phyloP scores from a whole-genome alignment of 2,888 invertebrate genomes.

The Apamea epomidion region DNA sequence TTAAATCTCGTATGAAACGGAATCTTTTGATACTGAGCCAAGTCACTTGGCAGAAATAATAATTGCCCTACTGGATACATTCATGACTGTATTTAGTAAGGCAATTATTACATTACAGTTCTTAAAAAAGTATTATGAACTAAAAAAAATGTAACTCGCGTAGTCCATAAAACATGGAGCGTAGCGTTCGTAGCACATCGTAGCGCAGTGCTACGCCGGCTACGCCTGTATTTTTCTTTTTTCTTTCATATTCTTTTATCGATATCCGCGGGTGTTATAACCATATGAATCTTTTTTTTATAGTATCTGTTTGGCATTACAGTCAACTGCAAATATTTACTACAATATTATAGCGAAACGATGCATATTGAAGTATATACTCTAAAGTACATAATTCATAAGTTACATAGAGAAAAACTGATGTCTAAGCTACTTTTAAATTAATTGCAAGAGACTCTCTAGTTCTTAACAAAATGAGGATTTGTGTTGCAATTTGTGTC shows the following conservation, averaged over 20 bases:
- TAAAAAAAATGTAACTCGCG: not conserved
- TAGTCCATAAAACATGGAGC: conserved; percentile 4
- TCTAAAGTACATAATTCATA: not conserved
- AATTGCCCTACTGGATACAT: conserved; percentile 23
- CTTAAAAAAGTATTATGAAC: not conserved
- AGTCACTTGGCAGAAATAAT: conserved; percentile 36
- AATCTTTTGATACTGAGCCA: conserved; percentile 55
- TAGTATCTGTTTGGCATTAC: conserved; percentile 10
- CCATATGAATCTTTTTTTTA: conserved; percentile 33
- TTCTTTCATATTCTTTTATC: conserved; percentile 15
- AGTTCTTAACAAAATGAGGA: conserved; percentile 17
- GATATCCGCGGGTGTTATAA: conserved; percentile 20
- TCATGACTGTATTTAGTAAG: conserved; percentile 1
- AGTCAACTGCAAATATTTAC: conserved; percentile 13
- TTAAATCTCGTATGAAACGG: conserved; percentile 37
- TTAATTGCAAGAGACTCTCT: not conserved
- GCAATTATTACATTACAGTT: not conserved
- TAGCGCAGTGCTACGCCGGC: conserved; percentile 20
- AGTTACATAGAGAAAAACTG: conserved; percentile 7
- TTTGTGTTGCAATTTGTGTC: conserved; percentile 27
- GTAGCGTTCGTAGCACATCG: conserved; percentile 46
- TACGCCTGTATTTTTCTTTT: conserved; percentile 15
- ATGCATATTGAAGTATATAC: not conserved
- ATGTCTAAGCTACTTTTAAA: not conserved
- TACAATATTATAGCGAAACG: not conserved